Evolutionary conservation across 64 coral and sea anemone species (phyloP).

Genomic region (Orbicella faveolata): DNA sequence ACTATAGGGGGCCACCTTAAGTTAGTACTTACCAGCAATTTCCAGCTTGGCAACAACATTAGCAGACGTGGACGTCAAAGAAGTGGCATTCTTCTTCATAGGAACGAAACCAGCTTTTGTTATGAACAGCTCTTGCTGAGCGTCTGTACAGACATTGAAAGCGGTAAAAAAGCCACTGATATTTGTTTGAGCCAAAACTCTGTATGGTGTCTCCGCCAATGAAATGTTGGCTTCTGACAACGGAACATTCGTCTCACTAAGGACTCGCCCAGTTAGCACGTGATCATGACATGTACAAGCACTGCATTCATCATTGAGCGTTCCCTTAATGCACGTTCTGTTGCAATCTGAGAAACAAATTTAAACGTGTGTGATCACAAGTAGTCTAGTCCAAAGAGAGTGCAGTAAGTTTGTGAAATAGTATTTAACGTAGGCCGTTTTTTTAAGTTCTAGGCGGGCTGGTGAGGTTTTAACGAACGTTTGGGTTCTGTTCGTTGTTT

Average conservation of each 20-base stretch:
- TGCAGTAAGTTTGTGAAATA: too few species aligned
- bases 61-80: neutral
- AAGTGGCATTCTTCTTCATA: neutral
- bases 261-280: neutral
- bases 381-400: too few species aligned
- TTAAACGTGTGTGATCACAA: too few species aligned
- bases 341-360: constrained; percentile 16
- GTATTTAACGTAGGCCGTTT: too few species aligned
- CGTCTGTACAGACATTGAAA: constrained; percentile 11
- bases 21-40: neutral
- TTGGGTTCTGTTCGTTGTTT: too few species aligned
- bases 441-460: too few species aligned
- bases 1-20: too few species aligned
- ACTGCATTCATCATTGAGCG: constrained; percentile 19
- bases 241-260: neutral
- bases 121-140: neutral
- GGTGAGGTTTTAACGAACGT: too few species aligned
- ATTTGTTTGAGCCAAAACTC: constrained; percentile 20
- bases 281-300: constrained; percentile 21
- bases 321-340: constrained; percentile 8
- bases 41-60: neutral
- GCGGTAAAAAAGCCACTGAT: constrained; percentile 17
- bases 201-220: constrained; percentile 21
- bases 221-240: constrained; percentile 7
- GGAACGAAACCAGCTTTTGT: constrained; percentile 22